A percentile compares a stretch with the other conserved stretches of the same genome.
Evolutionary conservation across 2,888 invertebrate genomes (phyloP).

Genomic region (Eupeodes luniger): DNA sequence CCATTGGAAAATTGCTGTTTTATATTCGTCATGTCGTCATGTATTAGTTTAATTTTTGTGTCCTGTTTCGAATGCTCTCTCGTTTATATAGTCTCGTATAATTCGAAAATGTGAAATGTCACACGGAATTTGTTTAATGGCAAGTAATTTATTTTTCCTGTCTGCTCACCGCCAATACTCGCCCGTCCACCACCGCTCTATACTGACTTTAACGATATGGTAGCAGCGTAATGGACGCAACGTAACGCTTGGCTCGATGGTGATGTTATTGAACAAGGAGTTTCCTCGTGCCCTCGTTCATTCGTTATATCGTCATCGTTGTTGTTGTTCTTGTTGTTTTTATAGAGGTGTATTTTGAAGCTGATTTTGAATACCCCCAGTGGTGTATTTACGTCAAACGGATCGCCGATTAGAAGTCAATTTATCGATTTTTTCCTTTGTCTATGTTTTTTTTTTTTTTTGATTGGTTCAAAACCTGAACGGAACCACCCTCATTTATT

Average conservation of each 20-base stretch:
- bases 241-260: too few species aligned
- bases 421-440: conserved; percentile 73
- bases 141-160: conserved; percentile 70
- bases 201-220: too few species aligned
- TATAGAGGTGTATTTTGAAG: neutral
- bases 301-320: neutral
- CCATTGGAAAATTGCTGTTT: conserved; percentile 39
- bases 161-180: neutral
- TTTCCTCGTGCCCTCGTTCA: neutral
- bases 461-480: conserved; percentile 6
- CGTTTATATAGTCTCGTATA: neutral
- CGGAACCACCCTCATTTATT: conserved; percentile 71
- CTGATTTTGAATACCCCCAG: conserved; percentile 66
- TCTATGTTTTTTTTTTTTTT: conserved; percentile 38
- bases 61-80: conserved; percentile 45
- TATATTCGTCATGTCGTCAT: conserved; percentile 27
- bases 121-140: conserved; percentile 75
- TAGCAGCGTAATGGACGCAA: too few species aligned
- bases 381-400: conserved; percentile 68
- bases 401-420: conserved; percentile 75
- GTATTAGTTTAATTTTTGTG: conserved; percentile 71
- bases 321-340: neutral
- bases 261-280: neutral
- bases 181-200: neutral
- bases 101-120: conserved; percentile 70